phyloP scores from a whole-genome alignment of 2,797 vertebrate genomes.

The Onychomys torridus region DNA sequence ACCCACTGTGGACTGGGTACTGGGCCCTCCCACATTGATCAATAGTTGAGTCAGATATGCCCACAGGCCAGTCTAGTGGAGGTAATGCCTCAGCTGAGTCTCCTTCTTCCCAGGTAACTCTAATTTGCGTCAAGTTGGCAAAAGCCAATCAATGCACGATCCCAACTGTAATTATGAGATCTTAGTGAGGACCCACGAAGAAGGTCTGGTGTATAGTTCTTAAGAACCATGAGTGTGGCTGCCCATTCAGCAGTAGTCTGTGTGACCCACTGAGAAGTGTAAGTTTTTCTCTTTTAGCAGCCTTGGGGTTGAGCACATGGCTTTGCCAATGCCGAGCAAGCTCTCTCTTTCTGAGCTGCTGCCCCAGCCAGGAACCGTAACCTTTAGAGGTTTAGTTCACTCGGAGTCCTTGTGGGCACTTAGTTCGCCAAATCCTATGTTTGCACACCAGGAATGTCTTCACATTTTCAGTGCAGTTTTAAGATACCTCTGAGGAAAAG shows the following conservation, averaged over 20 bases:
- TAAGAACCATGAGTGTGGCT: rapidly evolving
- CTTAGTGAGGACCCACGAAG: no score
- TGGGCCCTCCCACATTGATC: neutral
- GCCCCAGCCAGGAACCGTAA: neutral
- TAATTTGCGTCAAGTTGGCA: neutral
- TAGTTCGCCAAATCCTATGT: neutral
- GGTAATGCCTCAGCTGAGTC: neutral
- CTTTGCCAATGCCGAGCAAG: no score
- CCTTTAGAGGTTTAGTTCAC: neutral
- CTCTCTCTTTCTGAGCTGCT: neutral
- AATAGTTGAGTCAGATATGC: neutral
- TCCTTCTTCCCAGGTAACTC: neutral
- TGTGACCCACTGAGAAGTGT: rapidly evolving
- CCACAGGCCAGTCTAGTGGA: neutral
- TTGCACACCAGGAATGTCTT: neutral
- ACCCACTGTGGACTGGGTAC: no score
- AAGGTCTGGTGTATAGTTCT: rapidly evolving
- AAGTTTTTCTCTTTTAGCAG: neutral
- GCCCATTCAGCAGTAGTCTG: rapidly evolving
- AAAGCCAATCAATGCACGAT: neutral
- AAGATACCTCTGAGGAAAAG: neutral
- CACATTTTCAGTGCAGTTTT: neutral
- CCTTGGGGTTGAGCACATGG: neutral
- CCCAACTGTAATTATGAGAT: neutral
- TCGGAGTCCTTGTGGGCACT: rapidly evolving